Percentiles rank a stretch among this genome's conserved stretches.
phyloP scores from a whole-genome alignment of 2,797 vertebrate species.

The Onychomys torridus region DNA sequence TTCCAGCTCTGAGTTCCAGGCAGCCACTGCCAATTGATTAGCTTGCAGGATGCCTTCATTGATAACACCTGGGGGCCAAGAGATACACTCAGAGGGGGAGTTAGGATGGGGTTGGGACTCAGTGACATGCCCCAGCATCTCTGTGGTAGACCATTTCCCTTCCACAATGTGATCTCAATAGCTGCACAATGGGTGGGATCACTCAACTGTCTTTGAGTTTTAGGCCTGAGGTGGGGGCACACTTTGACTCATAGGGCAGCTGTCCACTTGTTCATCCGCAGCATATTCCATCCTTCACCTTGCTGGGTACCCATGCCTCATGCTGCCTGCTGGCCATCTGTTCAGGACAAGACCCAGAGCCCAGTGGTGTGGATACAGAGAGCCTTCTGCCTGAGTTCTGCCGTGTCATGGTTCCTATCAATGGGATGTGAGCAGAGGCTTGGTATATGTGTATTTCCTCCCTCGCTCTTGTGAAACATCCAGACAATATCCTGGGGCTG shows the following conservation, averaged over 20 bases:
- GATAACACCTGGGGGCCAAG: neutral
- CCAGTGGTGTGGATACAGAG: no score
- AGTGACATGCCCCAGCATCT: neutral
- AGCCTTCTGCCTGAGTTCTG: neutral
- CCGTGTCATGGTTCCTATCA: neutral
- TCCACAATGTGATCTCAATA: neutral
- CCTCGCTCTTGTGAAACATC: neutral
- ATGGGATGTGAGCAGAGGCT: neutral
- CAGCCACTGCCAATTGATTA: neutral
- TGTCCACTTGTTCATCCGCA: neutral
- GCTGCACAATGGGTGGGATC: neutral
- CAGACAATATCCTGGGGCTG: neutral
- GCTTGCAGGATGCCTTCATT: neutral
- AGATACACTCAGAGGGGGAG: neutral
- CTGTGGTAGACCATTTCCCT: neutral
- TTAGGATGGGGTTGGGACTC: neutral
- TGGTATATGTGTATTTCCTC: neutral
- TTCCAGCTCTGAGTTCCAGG: neutral
- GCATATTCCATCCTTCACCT: accelerated
- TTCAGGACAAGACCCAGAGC: no score
- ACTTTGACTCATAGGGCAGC: accelerated
- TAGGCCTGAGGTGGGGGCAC: neutral
- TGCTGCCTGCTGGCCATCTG: accelerated
- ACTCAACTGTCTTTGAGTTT: neutral
- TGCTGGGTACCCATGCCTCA: neutral